phyloP scores from a whole-genome alignment of 2,888 invertebrate species.

The Heliconius erato region DNA sequence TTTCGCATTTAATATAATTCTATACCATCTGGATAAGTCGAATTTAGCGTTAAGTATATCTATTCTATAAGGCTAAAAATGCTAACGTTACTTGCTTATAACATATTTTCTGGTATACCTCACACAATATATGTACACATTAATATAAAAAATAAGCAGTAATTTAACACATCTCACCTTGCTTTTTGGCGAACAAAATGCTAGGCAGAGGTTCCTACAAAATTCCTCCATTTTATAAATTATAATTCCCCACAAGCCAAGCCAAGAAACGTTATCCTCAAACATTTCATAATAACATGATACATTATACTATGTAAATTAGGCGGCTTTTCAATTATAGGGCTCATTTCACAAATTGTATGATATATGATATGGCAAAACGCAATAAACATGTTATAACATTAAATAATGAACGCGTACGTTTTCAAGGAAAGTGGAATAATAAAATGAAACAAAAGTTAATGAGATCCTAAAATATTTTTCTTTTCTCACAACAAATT shows the following conservation, averaged over 20 bases:
- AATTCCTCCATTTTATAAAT: conserved; percentile 8
- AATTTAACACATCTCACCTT: neutral
- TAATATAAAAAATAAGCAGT: neutral
- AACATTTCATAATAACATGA: conserved; percentile 10
- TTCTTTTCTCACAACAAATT: neutral
- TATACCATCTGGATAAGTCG: neutral
- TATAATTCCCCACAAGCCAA: neutral
- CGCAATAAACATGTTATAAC: neutral
- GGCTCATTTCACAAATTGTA: neutral
- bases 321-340: conserved; percentile 15
- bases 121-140: neutral
- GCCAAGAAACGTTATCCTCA: conserved; percentile 5
- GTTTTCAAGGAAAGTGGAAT: neutral
- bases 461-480: neutral
- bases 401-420: conserved; percentile 2
- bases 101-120: neutral
- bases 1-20: neutral
- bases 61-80: neutral
- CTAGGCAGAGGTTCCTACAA: neutral
- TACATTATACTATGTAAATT: conserved; percentile 16
- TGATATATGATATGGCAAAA: conserved; percentile 13
- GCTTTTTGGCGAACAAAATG: neutral
- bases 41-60: neutral
- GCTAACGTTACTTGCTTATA: neutral
- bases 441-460: neutral